phyloP scores from a whole-genome alignment of 2,113 vertebrate genomes.

The Ardeotis arabs region DNA sequence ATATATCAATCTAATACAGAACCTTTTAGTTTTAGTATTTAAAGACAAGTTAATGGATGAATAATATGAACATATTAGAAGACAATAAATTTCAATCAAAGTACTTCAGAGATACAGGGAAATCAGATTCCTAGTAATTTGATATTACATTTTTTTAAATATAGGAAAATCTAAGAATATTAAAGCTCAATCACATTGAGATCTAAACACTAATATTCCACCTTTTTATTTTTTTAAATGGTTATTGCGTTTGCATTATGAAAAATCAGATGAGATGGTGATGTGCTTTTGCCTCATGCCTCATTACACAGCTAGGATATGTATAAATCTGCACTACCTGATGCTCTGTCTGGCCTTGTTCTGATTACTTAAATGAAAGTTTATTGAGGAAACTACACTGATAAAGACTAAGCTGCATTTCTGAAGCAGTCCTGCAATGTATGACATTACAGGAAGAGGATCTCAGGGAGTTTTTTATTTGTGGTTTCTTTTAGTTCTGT shows the following conservation, averaged over 20 bases:
- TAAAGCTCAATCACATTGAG: background rate
- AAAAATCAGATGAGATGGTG: background rate
- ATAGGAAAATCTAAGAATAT: background rate
- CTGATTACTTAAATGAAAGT: slow-evolving; percentile 19
- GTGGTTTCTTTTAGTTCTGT: background rate
- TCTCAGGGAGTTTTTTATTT: background rate
- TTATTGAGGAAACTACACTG: background rate
- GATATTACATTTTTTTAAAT: background rate
- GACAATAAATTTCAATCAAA: background rate
- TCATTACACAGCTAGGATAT: background rate
- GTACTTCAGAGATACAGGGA: background rate
- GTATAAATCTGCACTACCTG: background rate
- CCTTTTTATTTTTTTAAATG: background rate
- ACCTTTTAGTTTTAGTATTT: background rate
- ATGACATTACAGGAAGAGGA: background rate
- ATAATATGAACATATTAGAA: background rate
- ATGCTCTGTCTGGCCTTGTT: background rate
- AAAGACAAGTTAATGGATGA: background rate
- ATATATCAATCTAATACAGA: background rate
- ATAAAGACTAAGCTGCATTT: background rate
- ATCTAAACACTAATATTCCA: background rate
- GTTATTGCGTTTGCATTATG: background rate
- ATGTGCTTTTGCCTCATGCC: background rate
- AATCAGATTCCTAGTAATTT: background rate
- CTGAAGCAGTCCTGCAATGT: background rate